Base-by-base conservation (phyloP, 2,888 invertebrate species). In the Pterostichus niger region DNA sequence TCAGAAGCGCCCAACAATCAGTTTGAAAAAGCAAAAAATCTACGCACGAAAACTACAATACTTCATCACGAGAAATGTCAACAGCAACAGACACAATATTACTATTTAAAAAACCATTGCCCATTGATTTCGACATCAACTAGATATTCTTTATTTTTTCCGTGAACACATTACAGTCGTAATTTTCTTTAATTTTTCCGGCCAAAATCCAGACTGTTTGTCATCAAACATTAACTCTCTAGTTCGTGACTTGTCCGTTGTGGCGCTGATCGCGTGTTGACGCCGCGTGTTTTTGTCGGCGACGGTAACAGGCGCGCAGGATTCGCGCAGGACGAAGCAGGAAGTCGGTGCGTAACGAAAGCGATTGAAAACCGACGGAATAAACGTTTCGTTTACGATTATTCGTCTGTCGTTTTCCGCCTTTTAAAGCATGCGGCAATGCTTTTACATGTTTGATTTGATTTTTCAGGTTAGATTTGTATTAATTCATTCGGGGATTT, bases 121-220 rank as follows among this genome's bases (percentile, higher is more conserved):
- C 33, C 64, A 71, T 71, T 71, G 68, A 44, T 49, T 80, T 31
- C 17, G 6, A 6, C 40, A 6, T 71, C 46, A 9, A 40, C 13
- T 71, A 44, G 61, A 61, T 31, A 35, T 71, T 73, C 73, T 68
- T 81, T 73, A 73, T 81, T 54, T 81, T 40, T 73, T 56, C 54
- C 33, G 81, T 81, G 54, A 56, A 17, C 56, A 81, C 73, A 54
- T 54, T 56, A 81, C 44, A 31, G 75, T 35, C 71, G 73, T 73
- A 81, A 81, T 81, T 81, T 81, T 35, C 73, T 56, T 73, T 81
- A 81, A 73, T 81, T 81, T 79, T 81, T 81, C 81, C 81, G 71
- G 81, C 71, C 73, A 81, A 81, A 81, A 81, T 49, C 71, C 73
- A 54, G 71, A 54, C 73, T 81, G 56, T 81, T 81, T 81, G 81